Conservation (phyloP, 2,113 vertebrate genomes). For the Leucoraja erinaceus region DNA sequence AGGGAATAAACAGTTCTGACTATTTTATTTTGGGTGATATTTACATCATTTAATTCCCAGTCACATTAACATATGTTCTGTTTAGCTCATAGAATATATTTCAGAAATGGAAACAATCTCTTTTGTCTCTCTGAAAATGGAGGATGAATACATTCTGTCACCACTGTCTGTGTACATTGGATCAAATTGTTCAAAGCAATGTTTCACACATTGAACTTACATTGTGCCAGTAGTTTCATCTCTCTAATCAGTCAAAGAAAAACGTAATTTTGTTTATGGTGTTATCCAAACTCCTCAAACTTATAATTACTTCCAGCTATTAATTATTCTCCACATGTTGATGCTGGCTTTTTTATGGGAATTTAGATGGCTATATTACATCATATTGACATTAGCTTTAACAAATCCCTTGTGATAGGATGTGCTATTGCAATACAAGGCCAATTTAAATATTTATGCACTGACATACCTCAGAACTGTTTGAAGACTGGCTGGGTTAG, state of each 20-base stretch:
- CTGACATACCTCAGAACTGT: background rate
- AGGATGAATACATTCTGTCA: background rate
- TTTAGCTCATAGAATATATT: background rate
- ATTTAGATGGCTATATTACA: background rate
- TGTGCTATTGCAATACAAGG: background rate
- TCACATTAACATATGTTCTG: background rate
- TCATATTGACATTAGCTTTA: background rate
- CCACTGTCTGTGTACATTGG: background rate
- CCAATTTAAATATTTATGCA: constrained; percentile 4
- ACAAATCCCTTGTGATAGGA: background rate
- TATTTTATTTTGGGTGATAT: background rate
- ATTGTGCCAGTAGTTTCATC: background rate
- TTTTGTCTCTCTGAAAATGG: background rate
- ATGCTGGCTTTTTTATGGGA: background rate
- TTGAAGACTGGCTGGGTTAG: background rate
- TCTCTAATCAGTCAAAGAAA: background rate
- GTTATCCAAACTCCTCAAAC: background rate
- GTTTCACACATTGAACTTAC: background rate
- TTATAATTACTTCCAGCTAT: background rate
- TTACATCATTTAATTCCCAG: background rate
- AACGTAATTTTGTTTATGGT: background rate
- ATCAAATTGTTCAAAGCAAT: background rate
- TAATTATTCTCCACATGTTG: background rate
- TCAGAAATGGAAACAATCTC: background rate
- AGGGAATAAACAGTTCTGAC: background rate